A percentile compares a stretch with the other conserved stretches of the same genome.
Evolutionary conservation across 2,113 vertebrate genomes (phyloP).

Genomic region (Heloderma charlesbogerti): DNA sequence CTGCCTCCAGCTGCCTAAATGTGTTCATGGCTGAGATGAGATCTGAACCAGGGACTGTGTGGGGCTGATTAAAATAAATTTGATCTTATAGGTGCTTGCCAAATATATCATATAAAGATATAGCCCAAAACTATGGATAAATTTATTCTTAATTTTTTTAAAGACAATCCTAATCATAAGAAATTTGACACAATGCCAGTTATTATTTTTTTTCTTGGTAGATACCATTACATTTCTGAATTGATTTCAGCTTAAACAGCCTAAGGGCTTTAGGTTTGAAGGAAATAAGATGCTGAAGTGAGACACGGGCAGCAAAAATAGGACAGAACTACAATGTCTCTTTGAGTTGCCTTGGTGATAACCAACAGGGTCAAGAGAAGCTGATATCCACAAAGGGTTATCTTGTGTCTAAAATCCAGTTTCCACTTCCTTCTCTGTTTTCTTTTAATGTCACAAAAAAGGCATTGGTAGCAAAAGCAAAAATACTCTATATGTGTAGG

Average conservation of each 20-base stretch:
- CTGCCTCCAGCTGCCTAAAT: background rate
- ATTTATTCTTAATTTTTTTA: background rate
- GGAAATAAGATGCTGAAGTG: conserved; percentile 32
- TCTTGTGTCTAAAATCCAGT: conserved; percentile 12
- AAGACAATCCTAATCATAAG: background rate
- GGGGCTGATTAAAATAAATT: background rate
- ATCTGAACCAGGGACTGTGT: background rate
- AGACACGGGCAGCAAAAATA: conserved; percentile 28
- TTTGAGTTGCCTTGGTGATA: conserved; percentile 24
- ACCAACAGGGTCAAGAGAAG: conserved; percentile 4
- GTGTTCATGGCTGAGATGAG: background rate
- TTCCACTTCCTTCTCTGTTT: background rate
- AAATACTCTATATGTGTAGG: background rate
- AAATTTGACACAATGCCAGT: background rate
- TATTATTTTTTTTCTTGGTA: background rate
- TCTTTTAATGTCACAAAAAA: conserved; percentile 1
- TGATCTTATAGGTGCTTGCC: background rate
- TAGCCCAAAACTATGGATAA: background rate
- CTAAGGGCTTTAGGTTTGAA: background rate
- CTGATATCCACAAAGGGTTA: background rate
- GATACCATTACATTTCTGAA: conserved; percentile 9
- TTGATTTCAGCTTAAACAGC: background rate
- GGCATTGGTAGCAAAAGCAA: background rate
- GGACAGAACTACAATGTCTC: background rate
- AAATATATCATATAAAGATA: background rate